phyloP scores from a whole-genome alignment of 2,797 vertebrate species.

The Eulemur rubriventer region DNA sequence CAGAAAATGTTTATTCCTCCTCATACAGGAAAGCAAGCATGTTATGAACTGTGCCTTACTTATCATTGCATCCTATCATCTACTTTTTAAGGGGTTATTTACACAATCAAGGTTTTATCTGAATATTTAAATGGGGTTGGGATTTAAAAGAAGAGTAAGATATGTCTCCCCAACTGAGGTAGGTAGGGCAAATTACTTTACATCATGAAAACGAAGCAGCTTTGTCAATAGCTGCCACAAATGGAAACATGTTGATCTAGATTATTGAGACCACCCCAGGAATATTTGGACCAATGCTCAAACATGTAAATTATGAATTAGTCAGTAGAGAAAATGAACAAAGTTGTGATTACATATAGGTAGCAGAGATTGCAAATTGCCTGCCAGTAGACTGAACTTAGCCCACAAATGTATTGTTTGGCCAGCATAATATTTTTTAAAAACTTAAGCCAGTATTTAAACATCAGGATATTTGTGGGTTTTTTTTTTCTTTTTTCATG shows the following conservation, averaged over 20 bases:
- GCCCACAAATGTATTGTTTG: background rate
- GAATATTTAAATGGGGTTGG: background rate
- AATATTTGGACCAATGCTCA: background rate
- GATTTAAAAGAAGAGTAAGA: background rate
- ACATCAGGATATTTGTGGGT: background rate
- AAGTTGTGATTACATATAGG: background rate
- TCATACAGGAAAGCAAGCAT: background rate
- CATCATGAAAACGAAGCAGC: background rate
- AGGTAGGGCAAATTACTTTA: background rate
- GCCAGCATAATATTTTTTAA: background rate
- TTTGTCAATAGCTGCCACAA: background rate
- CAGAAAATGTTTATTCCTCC: background rate
- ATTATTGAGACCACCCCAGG: background rate
- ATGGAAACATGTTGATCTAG: background rate
- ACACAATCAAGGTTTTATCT: background rate
- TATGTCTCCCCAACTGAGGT: background rate
- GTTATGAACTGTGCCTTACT: background rate
- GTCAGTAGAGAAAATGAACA: background rate
- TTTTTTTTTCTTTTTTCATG: background rate
- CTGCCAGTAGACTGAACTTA: background rate
- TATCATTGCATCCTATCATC: background rate
- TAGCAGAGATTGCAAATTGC: background rate
- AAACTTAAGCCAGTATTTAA: constrained; percentile 39
- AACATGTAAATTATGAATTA: constrained; percentile 9
- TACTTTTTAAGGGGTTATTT: background rate